Base-by-base conservation (phyloP, 1,140 invertebrate species). In the Diprion similis region DNA sequence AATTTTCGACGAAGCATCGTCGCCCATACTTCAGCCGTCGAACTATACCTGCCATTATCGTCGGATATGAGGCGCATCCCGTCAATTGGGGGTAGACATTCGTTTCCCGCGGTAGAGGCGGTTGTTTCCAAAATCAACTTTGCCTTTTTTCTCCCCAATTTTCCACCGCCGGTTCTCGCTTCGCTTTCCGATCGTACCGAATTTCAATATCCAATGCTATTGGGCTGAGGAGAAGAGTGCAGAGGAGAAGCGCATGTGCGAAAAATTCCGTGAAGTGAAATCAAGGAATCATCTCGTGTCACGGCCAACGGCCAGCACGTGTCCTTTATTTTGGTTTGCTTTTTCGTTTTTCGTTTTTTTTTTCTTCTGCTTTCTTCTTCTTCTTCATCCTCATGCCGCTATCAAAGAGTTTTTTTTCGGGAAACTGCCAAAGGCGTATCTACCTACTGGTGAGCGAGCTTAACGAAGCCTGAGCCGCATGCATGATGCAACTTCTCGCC, bases 241-340 rank as follows among this genome's bases (percentile, higher is more conserved):
- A 37, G 24, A 37, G 24, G 24, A 37, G 51, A 59, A 59, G 11
- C 51, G 11, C 51, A 59, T 72, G 76, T 76, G 67, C 75, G 75
- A 78, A 79, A 81, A 80, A 80, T 81, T 81, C 73, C 67, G 71
- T 73, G 77, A 79, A 81, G 75, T 75, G 75, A 81, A 81, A 78
- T 78, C 73, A 74, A 66, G 66, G 74, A 70, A 74, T 68, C 77
- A 75, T 75, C 71, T 70, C 79, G 67, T 79, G 73, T 76, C 79
- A 74, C 72, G 75, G 75, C 75, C 66, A 73, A 68, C 67, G 78
- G 79, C 78, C 68, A 76, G 79, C 68, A 47, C 70, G 71, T 71
- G 70, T 71, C 74, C 71, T 71, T 72, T 76, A 73, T 73, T 48
- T 68, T 15, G 51, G 51, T 13, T 59, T 6, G 51, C 18, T 70